Conservation (phyloP, 2,888 invertebrate species). For the Calameuta pallipes region DNA sequence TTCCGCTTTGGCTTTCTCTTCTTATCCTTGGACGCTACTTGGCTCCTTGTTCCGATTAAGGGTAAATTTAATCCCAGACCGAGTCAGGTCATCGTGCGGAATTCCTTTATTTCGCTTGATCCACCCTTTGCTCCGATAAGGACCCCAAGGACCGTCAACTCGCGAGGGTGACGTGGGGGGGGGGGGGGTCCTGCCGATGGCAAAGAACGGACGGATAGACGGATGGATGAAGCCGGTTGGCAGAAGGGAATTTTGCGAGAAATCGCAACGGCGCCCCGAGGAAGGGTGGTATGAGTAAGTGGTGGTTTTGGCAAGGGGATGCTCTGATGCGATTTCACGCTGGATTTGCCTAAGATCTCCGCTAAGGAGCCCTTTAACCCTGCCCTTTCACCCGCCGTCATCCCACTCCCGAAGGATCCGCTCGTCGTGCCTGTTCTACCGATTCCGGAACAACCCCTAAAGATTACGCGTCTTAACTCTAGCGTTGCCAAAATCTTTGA, state of each 20-base stretch:
- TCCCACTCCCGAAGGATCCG: constrained; percentile 15
- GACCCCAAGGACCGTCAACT: no score
- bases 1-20: no score
- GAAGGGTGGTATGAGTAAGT: constrained; percentile 59
- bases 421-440: constrained; percentile 19
- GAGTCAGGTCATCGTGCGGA: no score
- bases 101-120: no score
- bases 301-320: constrained; percentile 63
- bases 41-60: no score
- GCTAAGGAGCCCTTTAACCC: constrained; percentile 66
- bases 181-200: no score
- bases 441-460: constrained; percentile 32
- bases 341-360: constrained; percentile 75
- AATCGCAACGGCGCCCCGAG: constrained; percentile 1
- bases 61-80: no score
- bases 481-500: constrained; percentile 40
- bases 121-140: no score
- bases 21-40: no score
- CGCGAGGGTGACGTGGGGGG: no score
- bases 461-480: constrained; percentile 47
- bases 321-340: constrained; percentile 76
- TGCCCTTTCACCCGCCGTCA: constrained; percentile 16
- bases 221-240: background rate
- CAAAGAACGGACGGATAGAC: background rate
- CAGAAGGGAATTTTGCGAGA: background rate